phyloP scores from a whole-genome alignment of 30 jellyfish, hydroid and myxozoan genomes.

The Chironex yamaguchii region DNA sequence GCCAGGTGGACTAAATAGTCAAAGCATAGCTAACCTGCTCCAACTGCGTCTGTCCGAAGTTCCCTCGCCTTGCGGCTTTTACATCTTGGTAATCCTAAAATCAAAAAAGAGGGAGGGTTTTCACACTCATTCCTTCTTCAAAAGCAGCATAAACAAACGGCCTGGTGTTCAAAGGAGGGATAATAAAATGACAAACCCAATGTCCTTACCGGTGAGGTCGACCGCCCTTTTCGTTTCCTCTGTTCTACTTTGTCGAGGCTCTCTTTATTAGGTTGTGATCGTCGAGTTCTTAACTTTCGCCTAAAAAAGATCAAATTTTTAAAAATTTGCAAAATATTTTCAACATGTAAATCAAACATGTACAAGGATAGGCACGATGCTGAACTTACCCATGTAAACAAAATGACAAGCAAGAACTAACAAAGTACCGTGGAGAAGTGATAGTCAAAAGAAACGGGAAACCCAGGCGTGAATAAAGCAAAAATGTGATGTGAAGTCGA shows the following conservation, averaged over 20 bases:
- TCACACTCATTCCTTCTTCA: neutral
- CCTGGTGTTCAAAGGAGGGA: neutral
- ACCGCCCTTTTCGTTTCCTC: neutral
- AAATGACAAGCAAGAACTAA: too few species aligned
- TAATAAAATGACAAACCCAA: neutral
- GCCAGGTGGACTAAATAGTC: too few species aligned
- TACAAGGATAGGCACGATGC: too few species aligned
- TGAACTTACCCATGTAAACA: neutral
- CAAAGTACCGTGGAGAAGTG: too few species aligned
- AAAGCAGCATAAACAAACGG: neutral
- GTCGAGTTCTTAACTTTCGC: neutral
- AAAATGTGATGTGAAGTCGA: too few species aligned
- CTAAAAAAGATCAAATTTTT: neutral
- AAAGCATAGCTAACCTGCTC: neutral
- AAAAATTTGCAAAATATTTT: neutral
- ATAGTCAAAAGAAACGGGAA: too few species aligned
- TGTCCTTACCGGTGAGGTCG: neutral
- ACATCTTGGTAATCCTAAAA: neutral
- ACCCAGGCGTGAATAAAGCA: too few species aligned
- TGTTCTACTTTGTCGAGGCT: neutral
- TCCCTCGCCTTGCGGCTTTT: neutral
- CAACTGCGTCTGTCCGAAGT: neutral
- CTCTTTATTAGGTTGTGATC: neutral
- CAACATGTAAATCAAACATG: too few species aligned
- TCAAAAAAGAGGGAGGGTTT: neutral